Conservation (phyloP, 53 echinoderm and acorn worm genomes). For the Patiria pectinifera region DNA sequence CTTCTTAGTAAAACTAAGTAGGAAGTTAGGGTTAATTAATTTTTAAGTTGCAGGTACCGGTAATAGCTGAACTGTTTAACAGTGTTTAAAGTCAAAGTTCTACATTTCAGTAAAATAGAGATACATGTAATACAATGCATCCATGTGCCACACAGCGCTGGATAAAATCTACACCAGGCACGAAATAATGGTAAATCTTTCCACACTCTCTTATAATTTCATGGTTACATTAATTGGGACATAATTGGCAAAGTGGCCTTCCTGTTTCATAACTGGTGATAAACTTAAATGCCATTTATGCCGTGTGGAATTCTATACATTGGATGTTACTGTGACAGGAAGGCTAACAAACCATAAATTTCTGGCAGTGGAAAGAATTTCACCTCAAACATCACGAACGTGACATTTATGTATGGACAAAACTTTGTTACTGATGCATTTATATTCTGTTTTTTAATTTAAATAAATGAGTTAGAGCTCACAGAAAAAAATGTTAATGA, state of each 20-base stretch:
- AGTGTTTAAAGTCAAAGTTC: no score
- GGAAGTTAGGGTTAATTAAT: no score
- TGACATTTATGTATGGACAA: not conserved
- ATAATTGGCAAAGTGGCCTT: slow-evolving; percentile 25
- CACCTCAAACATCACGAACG: not conserved
- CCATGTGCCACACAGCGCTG: not conserved
- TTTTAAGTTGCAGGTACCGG: no score
- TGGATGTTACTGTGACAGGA: not conserved
- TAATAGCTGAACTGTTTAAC: no score
- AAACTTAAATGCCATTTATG: not conserved
- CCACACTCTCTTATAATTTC: slow-evolving; percentile 12
- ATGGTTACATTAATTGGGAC: slow-evolving; percentile 12
- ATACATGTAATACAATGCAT: no score
- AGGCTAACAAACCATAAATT: not conserved
- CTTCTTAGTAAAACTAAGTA: no score
- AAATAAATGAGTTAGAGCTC: no score
- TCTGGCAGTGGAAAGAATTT: not conserved
- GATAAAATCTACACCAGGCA: not conserved
- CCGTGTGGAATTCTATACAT: not conserved
- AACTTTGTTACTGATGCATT: not conserved
- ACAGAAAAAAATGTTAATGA: no score
- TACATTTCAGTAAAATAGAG: no score
- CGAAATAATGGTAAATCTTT: not conserved
- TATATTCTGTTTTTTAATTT: not conserved
- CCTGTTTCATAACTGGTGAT: not conserved